A percentile compares a stretch with the other conserved stretches of the same genome.
These are phyloP conservation scores for Silurus aristotelis DNA, from an alignment of 2,797 vertebrate species.

Conservation along the genomic window DNA sequence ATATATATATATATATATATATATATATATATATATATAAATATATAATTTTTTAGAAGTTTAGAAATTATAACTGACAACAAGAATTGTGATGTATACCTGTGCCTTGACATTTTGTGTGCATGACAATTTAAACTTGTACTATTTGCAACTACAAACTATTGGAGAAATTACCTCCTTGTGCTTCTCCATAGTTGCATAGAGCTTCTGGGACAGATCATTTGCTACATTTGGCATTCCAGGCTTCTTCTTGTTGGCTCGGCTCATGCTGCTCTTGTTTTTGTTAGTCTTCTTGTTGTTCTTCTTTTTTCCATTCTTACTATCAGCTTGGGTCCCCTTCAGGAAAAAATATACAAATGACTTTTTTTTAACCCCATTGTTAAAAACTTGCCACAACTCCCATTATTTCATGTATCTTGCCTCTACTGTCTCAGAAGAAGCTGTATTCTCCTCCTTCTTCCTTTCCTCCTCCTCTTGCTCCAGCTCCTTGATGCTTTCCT, in stretches of 20 bases:
- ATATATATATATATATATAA: no score
- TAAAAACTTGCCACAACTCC: background rate
- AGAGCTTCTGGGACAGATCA: conserved; percentile 96
- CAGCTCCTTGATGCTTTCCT: conserved; percentile 96
- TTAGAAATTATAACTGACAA: background rate
- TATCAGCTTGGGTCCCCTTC: conserved; percentile 3
- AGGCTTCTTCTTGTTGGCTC: conserved; percentile 97
- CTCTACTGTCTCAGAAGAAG: conserved; percentile 79
- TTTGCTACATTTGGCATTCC: conserved; percentile 96
- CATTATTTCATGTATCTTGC: background rate
- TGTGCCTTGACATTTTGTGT: background rate
- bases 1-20: no score
- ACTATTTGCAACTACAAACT: background rate
- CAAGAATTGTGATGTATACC: background rate
- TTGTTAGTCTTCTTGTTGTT: conserved; percentile 98
- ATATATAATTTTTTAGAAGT: background rate
- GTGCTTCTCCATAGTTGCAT: conserved; percentile 97
- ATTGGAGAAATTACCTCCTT: conserved; percentile 82
- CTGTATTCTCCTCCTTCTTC: conserved; percentile 94
- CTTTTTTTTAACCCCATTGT: no score
- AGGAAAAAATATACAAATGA: background rate
- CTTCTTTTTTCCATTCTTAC: conserved; percentile 92
- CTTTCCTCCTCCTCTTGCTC: conserved; percentile 96
- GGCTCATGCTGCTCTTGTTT: conserved; percentile 95
- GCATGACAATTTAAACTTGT: background rate